phyloP scores from a whole-genome alignment of 2,888 invertebrate genomes.

The Antheraea yamamai region DNA sequence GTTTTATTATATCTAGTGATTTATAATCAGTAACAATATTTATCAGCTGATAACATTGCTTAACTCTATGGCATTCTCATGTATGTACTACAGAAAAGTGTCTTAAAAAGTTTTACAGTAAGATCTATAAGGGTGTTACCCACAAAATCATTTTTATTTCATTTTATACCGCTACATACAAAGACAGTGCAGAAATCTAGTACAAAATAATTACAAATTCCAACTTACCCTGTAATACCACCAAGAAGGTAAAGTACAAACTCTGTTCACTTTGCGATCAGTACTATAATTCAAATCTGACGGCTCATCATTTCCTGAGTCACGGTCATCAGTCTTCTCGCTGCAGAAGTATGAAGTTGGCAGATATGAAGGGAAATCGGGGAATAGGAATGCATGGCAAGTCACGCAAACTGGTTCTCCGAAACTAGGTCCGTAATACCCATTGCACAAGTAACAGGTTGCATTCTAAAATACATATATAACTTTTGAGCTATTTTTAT shows the following conservation, averaged over 20 bases:
- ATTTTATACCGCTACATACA: too few species aligned
- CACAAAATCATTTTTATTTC: too few species aligned
- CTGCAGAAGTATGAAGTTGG: slow-evolving; percentile 76
- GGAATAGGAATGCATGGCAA: slow-evolving; percentile 96
- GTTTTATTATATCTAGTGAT: too few species aligned
- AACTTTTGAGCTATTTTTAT: not conserved
- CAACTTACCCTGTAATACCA: slow-evolving; percentile 67
- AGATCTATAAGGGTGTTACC: too few species aligned
- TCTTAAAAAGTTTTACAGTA: too few species aligned
- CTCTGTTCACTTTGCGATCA: slow-evolving; percentile 71
- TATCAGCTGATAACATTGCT: too few species aligned
- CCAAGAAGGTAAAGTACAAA: slow-evolving; percentile 62
- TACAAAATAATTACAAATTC: not conserved
- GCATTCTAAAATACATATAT: slow-evolving; percentile 79
- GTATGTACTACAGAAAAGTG: too few species aligned
- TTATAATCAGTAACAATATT: too few species aligned
- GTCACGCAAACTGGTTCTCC: slow-evolving; percentile 95
- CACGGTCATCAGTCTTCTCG: slow-evolving; percentile 91
- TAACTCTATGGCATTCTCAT: too few species aligned
- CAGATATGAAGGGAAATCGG: slow-evolving; percentile 84
- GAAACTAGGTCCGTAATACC: slow-evolving; percentile 95
- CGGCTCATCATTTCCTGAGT: slow-evolving; percentile 97
- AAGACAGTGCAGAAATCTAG: too few species aligned
- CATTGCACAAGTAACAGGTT: slow-evolving; percentile 92
- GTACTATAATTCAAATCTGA: slow-evolving; percentile 84